These are phyloP conservation scores for Phyto melanocephala DNA, from an alignment of 2,888 invertebrate genomes.

Conservation along the genomic window DNA sequence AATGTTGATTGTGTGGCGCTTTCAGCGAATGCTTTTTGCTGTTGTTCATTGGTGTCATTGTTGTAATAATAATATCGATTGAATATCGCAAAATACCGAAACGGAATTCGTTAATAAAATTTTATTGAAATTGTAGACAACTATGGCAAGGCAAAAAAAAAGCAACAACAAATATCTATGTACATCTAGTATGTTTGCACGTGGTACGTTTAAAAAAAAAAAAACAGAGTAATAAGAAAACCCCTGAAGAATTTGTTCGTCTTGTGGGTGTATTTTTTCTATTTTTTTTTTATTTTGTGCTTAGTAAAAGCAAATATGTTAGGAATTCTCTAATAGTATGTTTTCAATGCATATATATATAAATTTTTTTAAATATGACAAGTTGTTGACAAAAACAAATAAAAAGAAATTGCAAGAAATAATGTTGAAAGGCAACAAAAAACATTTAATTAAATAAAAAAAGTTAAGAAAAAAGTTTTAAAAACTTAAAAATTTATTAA, in stretches of 20 bases:
- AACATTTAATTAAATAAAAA: background rate
- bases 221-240: conserved; percentile 41
- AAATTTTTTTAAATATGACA: conserved; percentile 56
- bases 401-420: conserved; percentile 27
- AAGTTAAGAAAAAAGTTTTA: background rate
- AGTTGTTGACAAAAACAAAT: conserved; percentile 57
- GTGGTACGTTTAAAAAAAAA: too few species aligned
- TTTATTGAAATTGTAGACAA: conserved; percentile 74
- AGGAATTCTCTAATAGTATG: conserved; percentile 53
- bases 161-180: conserved; percentile 20
- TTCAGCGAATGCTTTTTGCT: background rate
- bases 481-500: background rate
- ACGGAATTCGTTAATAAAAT: conserved; percentile 74
- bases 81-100: conserved; percentile 66
- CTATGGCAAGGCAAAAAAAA: conserved; percentile 29
- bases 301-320: conserved; percentile 40
- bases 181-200: conserved; percentile 5
- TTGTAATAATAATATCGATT: conserved; percentile 65
- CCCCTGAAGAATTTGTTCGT: conserved; percentile 41
- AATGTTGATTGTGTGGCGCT: background rate
- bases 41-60: conserved; percentile 61
- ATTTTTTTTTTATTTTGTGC: background rate
- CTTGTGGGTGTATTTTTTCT: conserved; percentile 9
- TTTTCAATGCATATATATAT: conserved; percentile 23
- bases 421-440: conserved; percentile 14